These are phyloP conservation scores for Abramis brama DNA, from an alignment of 2,113 vertebrate genomes.

Conservation along the genomic window DNA sequence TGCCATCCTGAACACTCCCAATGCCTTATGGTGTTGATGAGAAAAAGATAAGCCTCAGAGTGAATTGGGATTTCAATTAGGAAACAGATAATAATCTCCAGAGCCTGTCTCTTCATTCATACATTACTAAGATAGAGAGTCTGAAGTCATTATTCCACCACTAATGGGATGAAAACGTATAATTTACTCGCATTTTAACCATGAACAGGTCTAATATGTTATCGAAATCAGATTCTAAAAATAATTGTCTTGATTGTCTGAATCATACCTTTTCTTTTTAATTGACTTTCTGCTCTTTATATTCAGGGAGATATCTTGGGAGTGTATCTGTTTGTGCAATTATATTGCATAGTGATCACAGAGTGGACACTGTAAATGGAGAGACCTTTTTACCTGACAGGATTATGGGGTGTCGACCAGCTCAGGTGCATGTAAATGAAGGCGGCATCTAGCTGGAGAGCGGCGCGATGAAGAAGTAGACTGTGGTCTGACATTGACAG, in stretches of 20 bases:
- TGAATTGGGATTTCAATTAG: conserved; percentile 65
- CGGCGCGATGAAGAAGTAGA: conserved; percentile 43
- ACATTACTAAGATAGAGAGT: conserved; percentile 54
- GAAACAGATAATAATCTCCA: conserved; percentile 65
- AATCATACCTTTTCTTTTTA: not conserved
- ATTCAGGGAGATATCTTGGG: not conserved
- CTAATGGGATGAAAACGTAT: conserved; percentile 51
- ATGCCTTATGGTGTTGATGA: conserved; percentile 59
- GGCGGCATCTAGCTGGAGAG: conserved; percentile 52
- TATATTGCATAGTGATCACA: not conserved
- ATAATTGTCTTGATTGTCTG: conserved; percentile 1
- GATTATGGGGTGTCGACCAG: not conserved
- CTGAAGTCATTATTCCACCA: conserved; percentile 45
- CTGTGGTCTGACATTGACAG: conserved; percentile 70
- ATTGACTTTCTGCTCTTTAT: not conserved
- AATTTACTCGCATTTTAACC: conserved; percentile 56
- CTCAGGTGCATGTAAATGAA: conserved; percentile 41
- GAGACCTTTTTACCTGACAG: conserved; percentile 3
- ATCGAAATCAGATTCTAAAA: conserved; percentile 47
- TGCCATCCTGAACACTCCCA: conserved; percentile 50
- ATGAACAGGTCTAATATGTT: conserved; percentile 56
- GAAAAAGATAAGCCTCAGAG: conserved; percentile 60
- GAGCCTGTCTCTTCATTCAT: conserved; percentile 50
- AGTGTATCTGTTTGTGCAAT: not conserved
- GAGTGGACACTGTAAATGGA: not conserved